Base-by-base conservation (phyloP, 2,888 invertebrate genomes). In the Macrosiphum euphorbiae region DNA sequence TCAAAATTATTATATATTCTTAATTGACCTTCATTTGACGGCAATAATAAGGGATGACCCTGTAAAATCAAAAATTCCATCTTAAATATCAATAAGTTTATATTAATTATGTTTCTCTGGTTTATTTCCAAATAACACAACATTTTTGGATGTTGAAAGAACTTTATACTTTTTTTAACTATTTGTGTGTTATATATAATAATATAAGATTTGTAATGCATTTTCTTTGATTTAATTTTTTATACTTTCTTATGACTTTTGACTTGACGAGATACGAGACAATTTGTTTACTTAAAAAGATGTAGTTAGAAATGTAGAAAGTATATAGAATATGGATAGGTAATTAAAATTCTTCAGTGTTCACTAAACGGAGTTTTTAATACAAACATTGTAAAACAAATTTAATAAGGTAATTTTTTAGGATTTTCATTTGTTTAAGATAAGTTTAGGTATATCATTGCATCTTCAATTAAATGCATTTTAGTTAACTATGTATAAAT, bases 1-100 rank as follows among this genome's bases (percentile, higher is more conserved):
- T 94, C 55, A 90, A 95, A 94, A 44, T 94, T 94, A 94, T 95
- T 95, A 94, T 95, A 95, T 26, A 95, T 94, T 58, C 95, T 94
- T 67, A 95, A 87, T 88, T 95, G 95, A n/a, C 95, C 95, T 94
- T 95, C 94, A 16, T 91, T 85, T 41, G 85, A n/a, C 8, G 55
- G 44, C 20, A 41, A 4, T 35, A 28, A 7, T 91, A 55, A 41
- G 0, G 26, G 28, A 11, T 78, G 20, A n/a, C 52, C 50, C 91
- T 91, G 85, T 35, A 90, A 90, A 47, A 89, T 26, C 61, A 41
- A 58, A 35, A n/a, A 35, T 24, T 10, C 24, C 4, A 52, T 52
- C 7, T 13, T 67, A n/a, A 35, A 67, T n/a, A 67, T n/a, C 67
- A n/a, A 67, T 16, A 13, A 67, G 13, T n/a, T 11, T 67, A 67